Conservation (phyloP, 2,797 vertebrate species). For the Diplodus sargus region DNA sequence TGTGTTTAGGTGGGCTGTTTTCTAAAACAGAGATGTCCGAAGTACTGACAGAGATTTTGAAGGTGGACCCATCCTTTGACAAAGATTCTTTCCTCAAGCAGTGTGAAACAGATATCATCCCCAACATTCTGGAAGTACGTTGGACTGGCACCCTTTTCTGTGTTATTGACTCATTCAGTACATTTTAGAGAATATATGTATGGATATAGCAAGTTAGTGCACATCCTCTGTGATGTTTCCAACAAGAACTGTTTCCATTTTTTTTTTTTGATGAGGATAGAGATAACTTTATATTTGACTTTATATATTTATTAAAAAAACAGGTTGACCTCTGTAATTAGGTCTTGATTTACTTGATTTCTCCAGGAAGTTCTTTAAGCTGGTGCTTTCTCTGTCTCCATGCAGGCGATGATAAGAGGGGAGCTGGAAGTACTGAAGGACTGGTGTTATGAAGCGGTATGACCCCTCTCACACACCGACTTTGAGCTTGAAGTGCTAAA, state of each 20-base stretch:
- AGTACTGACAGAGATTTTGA: slow-evolving; percentile 94
- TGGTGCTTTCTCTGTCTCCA: slow-evolving; percentile 41
- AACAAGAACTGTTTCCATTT: background rate
- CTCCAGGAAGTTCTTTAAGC: background rate
- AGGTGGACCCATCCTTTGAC: slow-evolving; percentile 92
- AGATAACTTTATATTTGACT: background rate
- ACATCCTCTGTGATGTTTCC: background rate
- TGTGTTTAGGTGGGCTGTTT: slow-evolving; percentile 90
- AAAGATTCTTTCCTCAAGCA: slow-evolving; percentile 93
- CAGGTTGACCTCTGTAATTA: background rate
- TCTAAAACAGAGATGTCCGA: slow-evolving; percentile 98
- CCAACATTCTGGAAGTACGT: slow-evolving; percentile 93
- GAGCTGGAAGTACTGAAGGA: slow-evolving; percentile 96
- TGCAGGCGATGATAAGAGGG: slow-evolving; percentile 93
- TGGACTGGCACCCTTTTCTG: background rate
- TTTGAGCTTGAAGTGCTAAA: background rate
- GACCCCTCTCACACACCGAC: slow-evolving; percentile 42
- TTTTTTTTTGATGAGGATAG: background rate
- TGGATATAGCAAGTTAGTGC: background rate
- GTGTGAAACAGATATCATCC: slow-evolving; percentile 94
- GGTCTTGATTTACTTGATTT: background rate
- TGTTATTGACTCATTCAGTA: background rate
- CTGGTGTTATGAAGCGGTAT: slow-evolving; percentile 98
- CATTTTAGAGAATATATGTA: background rate
- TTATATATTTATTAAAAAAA: background rate